phyloP scores from a whole-genome alignment of 2,888 invertebrate genomes.

The Tipula lateralis region DNA sequence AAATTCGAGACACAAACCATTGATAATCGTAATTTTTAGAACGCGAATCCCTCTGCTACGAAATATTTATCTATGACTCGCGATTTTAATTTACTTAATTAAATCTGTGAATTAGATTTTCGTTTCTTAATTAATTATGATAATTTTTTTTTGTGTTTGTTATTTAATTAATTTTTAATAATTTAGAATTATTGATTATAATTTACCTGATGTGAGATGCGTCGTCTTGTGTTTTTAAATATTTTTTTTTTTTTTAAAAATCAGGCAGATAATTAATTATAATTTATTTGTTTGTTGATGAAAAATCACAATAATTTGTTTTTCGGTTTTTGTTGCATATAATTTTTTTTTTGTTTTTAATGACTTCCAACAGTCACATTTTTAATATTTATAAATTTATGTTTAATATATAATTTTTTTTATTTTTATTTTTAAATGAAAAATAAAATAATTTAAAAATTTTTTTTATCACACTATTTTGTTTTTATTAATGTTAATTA shows the following conservation, averaged over 20 bases:
- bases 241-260: not conserved
- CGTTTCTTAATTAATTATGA: slow-evolving; percentile 11
- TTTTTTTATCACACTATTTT: slow-evolving; percentile 15
- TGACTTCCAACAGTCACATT: not conserved
- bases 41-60: too few species aligned
- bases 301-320: slow-evolving; percentile 24
- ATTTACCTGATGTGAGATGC: not conserved
- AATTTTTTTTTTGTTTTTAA: not conserved
- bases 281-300: not conserved
- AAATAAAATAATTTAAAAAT: slow-evolving; percentile 7
- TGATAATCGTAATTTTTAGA: too few species aligned
- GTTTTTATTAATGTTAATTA: slow-evolving; percentile 20
- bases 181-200: not conserved
- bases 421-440: not conserved
- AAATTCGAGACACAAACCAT: too few species aligned
- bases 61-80: not conserved
- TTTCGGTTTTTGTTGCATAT: not conserved
- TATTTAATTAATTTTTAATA: not conserved
- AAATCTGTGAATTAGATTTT: not conserved
- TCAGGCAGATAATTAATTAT: not conserved
- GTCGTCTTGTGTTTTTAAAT: not conserved
- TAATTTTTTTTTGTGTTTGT: not conserved
- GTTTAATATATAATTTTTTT: not conserved
- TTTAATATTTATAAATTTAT: not conserved
- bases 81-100: not conserved